phyloP scores from a whole-genome alignment of 2,888 invertebrate species.

The Sphecodes monilicornis region DNA sequence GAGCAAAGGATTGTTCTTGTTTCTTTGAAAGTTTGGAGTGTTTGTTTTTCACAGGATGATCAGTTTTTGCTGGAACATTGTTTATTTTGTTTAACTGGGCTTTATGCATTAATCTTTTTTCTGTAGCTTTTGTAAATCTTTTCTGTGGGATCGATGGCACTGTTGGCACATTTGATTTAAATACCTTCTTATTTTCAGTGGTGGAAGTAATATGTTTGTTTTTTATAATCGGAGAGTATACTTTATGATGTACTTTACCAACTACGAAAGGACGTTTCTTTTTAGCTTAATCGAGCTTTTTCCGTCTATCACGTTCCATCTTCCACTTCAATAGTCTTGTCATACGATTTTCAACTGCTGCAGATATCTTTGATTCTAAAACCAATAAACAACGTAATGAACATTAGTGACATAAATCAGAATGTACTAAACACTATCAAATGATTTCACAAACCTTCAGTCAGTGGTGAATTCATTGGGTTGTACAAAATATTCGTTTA shows the following conservation, averaged over 20 bases:
- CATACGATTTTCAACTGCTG: neutral
- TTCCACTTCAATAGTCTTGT: neutral
- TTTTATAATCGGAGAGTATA: neutral
- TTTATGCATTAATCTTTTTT: constrained; percentile 76
- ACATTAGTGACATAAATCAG: neutral
- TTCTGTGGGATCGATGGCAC: neutral
- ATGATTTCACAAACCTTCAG: neutral
- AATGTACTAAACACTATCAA: neutral
- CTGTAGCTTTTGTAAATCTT: constrained; percentile 76
- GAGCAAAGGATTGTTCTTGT: constrained; percentile 85
- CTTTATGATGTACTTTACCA: neutral
- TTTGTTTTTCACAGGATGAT: constrained; percentile 19
- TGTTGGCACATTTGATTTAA: neutral
- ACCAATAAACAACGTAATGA: neutral
- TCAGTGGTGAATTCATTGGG: neutral
- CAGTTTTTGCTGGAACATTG: neutral
- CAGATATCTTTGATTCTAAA: neutral
- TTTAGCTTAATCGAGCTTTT: neutral
- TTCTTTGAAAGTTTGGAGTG: neutral
- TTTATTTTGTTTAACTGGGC: neutral
- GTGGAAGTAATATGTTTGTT: neutral
- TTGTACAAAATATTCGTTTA: neutral
- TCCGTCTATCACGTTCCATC: neutral
- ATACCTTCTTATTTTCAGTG: neutral
- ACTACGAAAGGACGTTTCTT: neutral